A percentile compares a stretch with the other conserved stretches of the same genome.
Evolutionary conservation across 2,113 vertebrate genomes (phyloP).

Genomic region (Thunnus maccoyii): DNA sequence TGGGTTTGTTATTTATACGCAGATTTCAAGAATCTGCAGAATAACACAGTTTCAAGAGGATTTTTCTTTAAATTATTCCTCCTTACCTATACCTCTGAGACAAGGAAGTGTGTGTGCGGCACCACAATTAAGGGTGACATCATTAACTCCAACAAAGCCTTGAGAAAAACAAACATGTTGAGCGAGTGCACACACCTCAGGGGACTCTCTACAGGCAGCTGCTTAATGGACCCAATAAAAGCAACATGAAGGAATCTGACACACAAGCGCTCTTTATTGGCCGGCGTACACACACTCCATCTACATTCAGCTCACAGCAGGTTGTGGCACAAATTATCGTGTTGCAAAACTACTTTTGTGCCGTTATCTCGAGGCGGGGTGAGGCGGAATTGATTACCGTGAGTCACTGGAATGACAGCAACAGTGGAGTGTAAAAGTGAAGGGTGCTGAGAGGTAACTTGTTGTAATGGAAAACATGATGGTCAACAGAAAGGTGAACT

Average conservation of each 20-base stretch:
- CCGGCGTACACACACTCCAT: neutral
- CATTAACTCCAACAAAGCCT: constrained; percentile 73
- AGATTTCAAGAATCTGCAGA: neutral
- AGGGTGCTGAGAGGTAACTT: neutral
- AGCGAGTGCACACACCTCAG: constrained; percentile 46
- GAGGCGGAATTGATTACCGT: constrained; percentile 4
- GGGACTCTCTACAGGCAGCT: constrained; percentile 39
- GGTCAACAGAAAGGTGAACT: neutral
- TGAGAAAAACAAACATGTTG: constrained; percentile 79
- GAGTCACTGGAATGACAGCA: constrained; percentile 17
- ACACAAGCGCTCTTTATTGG: constrained; percentile 42
- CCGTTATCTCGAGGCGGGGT: constrained; percentile 15
- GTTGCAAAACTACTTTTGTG: constrained; percentile 33
- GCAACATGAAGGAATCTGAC: constrained; percentile 60
- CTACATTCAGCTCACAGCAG: constrained; percentile 10
- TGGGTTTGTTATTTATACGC: no score
- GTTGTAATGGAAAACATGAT: neutral
- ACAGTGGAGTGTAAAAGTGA: neutral
- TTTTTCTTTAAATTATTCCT: constrained; percentile 12
- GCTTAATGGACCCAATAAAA: constrained; percentile 67
- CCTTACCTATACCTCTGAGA: constrained; percentile 45
- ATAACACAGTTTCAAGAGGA: neutral
- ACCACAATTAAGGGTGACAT: constrained; percentile 68
- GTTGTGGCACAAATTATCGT: constrained; percentile 25
- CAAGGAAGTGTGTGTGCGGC: constrained; percentile 26